Conservation (phyloP, 1,140 invertebrate species). For the Micrasema longulum region DNA sequence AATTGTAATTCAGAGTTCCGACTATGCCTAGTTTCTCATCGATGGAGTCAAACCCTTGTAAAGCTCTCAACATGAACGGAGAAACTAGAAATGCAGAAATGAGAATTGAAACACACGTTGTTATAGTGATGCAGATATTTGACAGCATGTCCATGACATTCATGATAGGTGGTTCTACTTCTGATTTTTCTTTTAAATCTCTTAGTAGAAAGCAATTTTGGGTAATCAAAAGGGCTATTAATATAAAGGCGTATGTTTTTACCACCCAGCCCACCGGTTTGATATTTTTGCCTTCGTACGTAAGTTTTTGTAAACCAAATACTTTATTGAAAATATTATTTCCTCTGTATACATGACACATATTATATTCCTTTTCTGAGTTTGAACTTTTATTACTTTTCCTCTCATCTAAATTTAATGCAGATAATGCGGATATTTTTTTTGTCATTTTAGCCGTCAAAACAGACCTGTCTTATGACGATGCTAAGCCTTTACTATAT, state of each 20-base stretch:
- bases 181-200: neutral
- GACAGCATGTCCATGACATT: conserved; percentile 29
- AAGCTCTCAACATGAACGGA: conserved; percentile 33
- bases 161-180: neutral
- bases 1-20: conserved; percentile 28
- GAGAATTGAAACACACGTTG: conserved; percentile 25
- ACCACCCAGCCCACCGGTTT: conserved; percentile 15
- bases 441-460: too few species aligned
- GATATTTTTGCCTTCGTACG: conserved; percentile 21
- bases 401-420: too few species aligned
- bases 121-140: conserved; percentile 11
- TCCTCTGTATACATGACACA: conserved; percentile 16
- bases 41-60: conserved; percentile 34
- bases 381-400: neutral
- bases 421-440: too few species aligned
- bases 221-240: neutral
- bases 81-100: conserved; percentile 26
- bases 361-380: neutral
- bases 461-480: too few species aligned
- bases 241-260: conserved; percentile 33
- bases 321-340: conserved; percentile 23
- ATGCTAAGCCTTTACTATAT: too few species aligned
- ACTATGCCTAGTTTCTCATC: conserved; percentile 43
- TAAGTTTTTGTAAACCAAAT: conserved; percentile 35
- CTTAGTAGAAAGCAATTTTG: conserved; percentile 4